These are phyloP conservation scores for Micropoecilia bifurca DNA, from an alignment of 2,797 vertebrate genomes.

Conservation along the genomic window DNA sequence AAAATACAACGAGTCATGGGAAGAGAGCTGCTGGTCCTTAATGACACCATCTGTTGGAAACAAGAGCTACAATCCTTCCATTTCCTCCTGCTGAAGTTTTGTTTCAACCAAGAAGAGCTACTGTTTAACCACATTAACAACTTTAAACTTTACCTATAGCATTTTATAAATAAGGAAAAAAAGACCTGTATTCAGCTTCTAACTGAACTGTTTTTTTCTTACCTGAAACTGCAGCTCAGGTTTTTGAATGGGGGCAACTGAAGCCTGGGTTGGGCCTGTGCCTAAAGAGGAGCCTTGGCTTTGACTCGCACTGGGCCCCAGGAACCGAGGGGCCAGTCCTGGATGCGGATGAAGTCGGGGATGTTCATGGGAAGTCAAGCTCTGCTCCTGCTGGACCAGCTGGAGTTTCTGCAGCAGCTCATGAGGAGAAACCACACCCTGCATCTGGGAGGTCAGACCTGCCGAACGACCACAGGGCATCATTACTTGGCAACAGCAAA, in stretches of 20 bases:
- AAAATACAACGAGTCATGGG: neutral
- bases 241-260: conserved; percentile 70
- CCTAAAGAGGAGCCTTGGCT: conserved; percentile 42
- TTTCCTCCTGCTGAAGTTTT: neutral
- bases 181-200: neutral
- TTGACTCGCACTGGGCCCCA: conserved; percentile 69
- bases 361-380: conserved; percentile 72
- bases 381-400: conserved; percentile 90
- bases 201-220: conserved; percentile 10
- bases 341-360: conserved; percentile 82
- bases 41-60: conserved; percentile 1
- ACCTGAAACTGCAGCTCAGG: conserved; percentile 85
- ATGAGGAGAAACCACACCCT: conserved; percentile 86
- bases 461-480: neutral
- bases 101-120: neutral
- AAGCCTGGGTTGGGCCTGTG: conserved; percentile 64
- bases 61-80: neutral
- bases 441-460: conserved; percentile 57
- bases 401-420: conserved; percentile 91
- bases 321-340: conserved; percentile 88
- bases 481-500: neutral
- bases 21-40: neutral
- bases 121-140: neutral
- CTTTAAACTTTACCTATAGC: neutral
- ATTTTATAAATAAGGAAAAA: neutral